These are phyloP conservation scores for Danio kyathit DNA, from an alignment of 2,797 vertebrate genomes.

Conservation along the genomic window DNA sequence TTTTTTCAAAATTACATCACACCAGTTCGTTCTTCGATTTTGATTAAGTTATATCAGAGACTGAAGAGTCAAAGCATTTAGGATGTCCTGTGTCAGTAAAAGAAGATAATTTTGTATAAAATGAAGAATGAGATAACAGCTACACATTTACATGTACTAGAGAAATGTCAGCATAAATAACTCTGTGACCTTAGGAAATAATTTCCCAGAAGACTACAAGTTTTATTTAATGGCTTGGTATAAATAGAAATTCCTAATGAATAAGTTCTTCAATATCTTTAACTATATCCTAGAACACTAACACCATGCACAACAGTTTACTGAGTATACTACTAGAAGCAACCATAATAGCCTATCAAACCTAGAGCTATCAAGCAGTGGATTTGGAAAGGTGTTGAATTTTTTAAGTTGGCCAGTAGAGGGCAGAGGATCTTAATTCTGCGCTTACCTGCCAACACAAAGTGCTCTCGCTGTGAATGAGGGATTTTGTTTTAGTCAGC, in stretches of 20 bases:
- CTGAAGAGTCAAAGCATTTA: slow-evolving; percentile 12
- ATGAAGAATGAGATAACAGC: neutral
- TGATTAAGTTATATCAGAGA: too few relatives aligned
- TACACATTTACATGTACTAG: neutral
- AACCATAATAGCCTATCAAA: neutral
- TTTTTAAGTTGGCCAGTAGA: slow-evolving; percentile 62
- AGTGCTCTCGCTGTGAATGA: slow-evolving; percentile 59
- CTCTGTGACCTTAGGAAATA: neutral
- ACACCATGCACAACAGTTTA: neutral
- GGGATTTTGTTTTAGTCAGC: slow-evolving; percentile 63
- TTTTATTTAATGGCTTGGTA: neutral
- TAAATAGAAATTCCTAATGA: neutral
- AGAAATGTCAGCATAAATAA: neutral
- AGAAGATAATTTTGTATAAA: neutral
- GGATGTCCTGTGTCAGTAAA: slow-evolving; percentile 2
- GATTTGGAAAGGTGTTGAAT: slow-evolving; percentile 40
- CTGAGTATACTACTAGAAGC: neutral
- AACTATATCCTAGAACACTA: neutral
- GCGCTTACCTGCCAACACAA: slow-evolving; percentile 43
- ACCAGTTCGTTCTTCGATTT: too few relatives aligned
- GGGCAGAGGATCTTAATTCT: slow-evolving; percentile 64
- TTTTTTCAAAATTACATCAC: too few relatives aligned
- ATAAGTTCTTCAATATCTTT: neutral
- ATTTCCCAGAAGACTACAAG: neutral
- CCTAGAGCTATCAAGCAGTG: neutral